Evolutionary conservation across 1,140 invertebrate genomes (phyloP).

Genomic region (Tyrophagus putrescentiae): DNA sequence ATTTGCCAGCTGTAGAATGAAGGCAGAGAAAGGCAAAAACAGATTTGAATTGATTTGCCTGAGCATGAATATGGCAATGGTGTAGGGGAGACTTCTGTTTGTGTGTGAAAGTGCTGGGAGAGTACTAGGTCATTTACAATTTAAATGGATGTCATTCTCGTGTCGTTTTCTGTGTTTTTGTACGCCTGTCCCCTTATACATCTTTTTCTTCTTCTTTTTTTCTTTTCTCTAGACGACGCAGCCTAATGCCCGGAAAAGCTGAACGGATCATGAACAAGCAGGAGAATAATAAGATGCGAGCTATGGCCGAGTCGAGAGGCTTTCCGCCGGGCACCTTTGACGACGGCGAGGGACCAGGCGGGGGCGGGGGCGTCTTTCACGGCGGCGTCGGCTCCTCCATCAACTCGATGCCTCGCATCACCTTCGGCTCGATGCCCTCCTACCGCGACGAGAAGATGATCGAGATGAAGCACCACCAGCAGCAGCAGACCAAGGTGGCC

Average conservation of each 20-base stretch:
- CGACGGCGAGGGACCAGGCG: background rate
- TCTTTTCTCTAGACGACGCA: constrained; percentile 25
- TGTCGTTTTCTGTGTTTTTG: background rate
- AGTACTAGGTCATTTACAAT: too few relatives aligned
- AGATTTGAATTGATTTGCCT: too few relatives aligned
- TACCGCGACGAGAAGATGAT: constrained; percentile 41
- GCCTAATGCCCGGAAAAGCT: constrained; percentile 28
- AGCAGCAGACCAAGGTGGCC: constrained; percentile 22
- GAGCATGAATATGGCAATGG: too few relatives aligned
- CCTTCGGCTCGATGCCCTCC: constrained; percentile 57
- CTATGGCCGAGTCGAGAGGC: background rate
- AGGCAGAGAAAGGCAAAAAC: too few relatives aligned
- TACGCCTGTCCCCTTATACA: constrained; percentile 28
- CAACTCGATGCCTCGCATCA: constrained; percentile 30
- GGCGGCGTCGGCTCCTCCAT: background rate
- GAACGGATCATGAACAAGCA: constrained; percentile 34
- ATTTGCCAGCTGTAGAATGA: too few relatives aligned
- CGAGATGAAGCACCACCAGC: constrained; percentile 26
- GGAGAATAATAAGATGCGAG: constrained; percentile 39
- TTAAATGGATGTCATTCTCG: background rate
- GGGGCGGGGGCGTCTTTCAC: too few relatives aligned
- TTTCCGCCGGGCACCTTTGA: too few relatives aligned
- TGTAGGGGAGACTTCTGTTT: too few relatives aligned
- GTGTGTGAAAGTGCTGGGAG: too few relatives aligned
- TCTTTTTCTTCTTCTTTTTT: constrained; percentile 26